Base-by-base conservation (phyloP, 1,140 invertebrate genomes). In the Bombus difficillimus region DNA sequence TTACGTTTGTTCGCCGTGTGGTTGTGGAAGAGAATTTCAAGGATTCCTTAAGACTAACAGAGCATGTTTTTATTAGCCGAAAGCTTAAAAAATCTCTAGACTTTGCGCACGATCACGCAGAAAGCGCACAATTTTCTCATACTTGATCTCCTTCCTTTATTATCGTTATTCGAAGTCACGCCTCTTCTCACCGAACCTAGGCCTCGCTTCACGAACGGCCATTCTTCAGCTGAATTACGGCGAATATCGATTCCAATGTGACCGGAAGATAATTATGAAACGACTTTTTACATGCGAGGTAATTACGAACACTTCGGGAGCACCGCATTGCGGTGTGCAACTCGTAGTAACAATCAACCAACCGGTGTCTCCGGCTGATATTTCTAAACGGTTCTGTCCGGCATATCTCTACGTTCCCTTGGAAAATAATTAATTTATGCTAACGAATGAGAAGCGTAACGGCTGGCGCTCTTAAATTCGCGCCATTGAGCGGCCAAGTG, bases 381-480 rank as follows among this genome's bases (percentile, higher is more conserved):
- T 72, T 86, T 73, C 78, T 25, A 66, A 69, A 71, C 83, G 37
- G 80, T 53, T 53, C 18, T 53, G 47, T 53, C 47, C 47, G 47
- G 47, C 47, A 22, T 53, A 53, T 53, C 72, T 74, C 90, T 89
- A 76, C 83, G 91, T 90, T 78, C 86, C 78, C 74, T 90, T 89
- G 91, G 91, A 92, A 94, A 94, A 95, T 95, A 94, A 95, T 95
- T 95, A 94, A 95, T 95, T 94, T 95, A 95, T 95, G 94, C 93
- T 95, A 95, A 95, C 94, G 94, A 95, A 95, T 92, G 94, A 95
- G 93, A 94, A 94, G 93, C 93, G 94, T 94, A 95, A 95, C 94
- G 94, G 94, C 94, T 93, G 93, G 87, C 91, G 91, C 94, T 94
- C 93, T 94, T 95, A 94, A 95, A 94, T 95, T 94, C 94, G 94